Evolutionary conservation across 2,797 vertebrate species (phyloP), one percentile per base, ranked within the genome.

Genomic region (Rhinella marina): DNA sequence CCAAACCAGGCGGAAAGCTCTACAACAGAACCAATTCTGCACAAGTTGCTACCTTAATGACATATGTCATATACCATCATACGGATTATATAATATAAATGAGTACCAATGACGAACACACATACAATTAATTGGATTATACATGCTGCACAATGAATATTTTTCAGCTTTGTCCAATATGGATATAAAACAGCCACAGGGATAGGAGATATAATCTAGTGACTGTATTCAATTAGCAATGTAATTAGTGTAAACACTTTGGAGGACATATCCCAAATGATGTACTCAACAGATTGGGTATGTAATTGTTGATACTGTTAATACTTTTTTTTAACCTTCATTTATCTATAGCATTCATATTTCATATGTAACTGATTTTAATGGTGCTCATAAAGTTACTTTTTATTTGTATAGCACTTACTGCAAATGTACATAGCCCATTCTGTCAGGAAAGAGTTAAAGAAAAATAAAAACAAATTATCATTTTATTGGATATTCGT

Each of bases 241-340:
- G 62, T 66, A 50, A 50, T 81, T n/a, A 50, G 29, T 64, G 41
- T 64, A n/a, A 81, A 21, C 11, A 81, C 57, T 62, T 61, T 61
- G 56, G 77, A 80, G 17, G 59, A 80, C 54, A 29, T 79, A 77
- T 77, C 52, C 70, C 32, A 48, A 73, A 32, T 27, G 70, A 73
- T 73, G 29, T 73, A 48, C 72, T 50, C 41, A 52, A 23, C 3
- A 17, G 27, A 70, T 48, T 41, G 7, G 70, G 29, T 21, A 73
- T 73, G 70, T 73, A 50, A 75, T 11, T 50, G 72, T 75, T n/a
- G 10, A 75, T 75, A n/a, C 50, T 32, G 41, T 41, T 59, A 11
- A 13, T 68, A 62, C 16, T 21, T 73, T 48, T 21, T 41, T n/a
- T 77, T 41, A n/a, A n/a, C 8, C 7, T 50, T 76, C 1, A 77